Base-by-base conservation (phyloP, 2,113 vertebrate species). In the Ariopsis seemanni region DNA sequence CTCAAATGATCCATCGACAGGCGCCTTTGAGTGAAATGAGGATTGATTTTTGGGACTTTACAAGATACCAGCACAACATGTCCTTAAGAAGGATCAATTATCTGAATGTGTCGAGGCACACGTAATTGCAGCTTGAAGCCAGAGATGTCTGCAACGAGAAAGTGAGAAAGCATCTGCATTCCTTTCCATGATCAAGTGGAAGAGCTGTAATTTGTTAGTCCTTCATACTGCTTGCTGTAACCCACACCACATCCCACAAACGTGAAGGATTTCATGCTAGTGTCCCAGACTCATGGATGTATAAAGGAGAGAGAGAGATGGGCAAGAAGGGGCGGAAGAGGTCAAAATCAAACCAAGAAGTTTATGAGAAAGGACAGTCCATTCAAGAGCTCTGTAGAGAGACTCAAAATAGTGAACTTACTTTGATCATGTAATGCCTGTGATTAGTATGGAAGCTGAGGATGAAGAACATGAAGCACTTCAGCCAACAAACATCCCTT, bases 21-120 rank as follows among this genome's bases (percentile, higher is more conserved):
- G 55, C 67, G 69, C 69, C 53, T 84, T 74, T 78, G 50, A 85
- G 42, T 81, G 81, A 77, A 82, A 80, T 77, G 62, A 84, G 71
- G 77, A 90, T 87, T 55, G 86, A 87, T 88, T 88, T 87, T 87
- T n/a, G 34, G 27, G 71, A 85, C 67, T 78, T 88, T 81, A 77
- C 63, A 82, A 74, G 22, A 87, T 30, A 30, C 34, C 58, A 58
- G 83, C 85, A 71, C 65, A 87, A 88, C 82, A 71, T 25, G 30
- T 82, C 65, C 86, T 75, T 63, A 85, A 58, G 75, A 27, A 84
- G 87, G 84, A 91, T 89, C 87, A 90, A 89, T 90, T 82, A 85
- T 79, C 60, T 48, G 71, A 86, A 84, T 86, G 85, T 77, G 65
- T 79, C 74, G 58, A 81, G 25, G 67, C 53, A 83, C 74, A 60